phyloP scores from a whole-genome alignment of 2,888 invertebrate genomes.

The Hylaea fasciaria region DNA sequence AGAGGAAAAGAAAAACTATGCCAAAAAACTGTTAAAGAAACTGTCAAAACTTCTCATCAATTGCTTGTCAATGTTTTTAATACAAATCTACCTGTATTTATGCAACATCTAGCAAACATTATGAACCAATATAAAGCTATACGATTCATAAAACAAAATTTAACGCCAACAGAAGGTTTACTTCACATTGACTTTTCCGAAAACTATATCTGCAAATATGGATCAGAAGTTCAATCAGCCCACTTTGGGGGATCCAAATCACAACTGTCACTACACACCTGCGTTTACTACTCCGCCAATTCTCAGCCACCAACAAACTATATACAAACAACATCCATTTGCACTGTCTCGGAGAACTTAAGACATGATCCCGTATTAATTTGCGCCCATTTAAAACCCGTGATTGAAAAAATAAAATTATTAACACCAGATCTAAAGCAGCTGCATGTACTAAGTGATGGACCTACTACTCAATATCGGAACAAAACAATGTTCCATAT shows the following conservation, averaged over 20 bases:
- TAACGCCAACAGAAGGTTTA: slow-evolving; percentile 21
- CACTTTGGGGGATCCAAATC: slow-evolving; percentile 34
- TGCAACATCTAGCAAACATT: background rate
- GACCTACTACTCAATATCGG: slow-evolving; percentile 31
- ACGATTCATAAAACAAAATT: background rate
- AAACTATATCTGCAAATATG: slow-evolving; percentile 39
- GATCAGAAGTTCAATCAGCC: slow-evolving; percentile 35
- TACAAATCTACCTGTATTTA: background rate
- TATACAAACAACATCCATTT: slow-evolving; percentile 20
- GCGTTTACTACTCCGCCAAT: background rate
- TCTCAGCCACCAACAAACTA: background rate
- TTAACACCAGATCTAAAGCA: slow-evolving; percentile 9
- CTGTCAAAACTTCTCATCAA: background rate
- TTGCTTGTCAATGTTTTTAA: background rate
- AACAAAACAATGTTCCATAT: slow-evolving; percentile 33
- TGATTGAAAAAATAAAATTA: slow-evolving; percentile 18
- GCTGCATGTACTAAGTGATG: slow-evolving; percentile 35
- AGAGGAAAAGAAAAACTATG: background rate
- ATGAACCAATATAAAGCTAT: background rate
- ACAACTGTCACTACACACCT: background rate
- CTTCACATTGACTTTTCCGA: slow-evolving; percentile 40
- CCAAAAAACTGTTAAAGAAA: background rate
- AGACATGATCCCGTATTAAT: slow-evolving; percentile 40
- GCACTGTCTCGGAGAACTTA: slow-evolving; percentile 37
- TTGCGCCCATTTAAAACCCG: slow-evolving; percentile 36